Conservation (phyloP, 2,888 invertebrate genomes). For the Orthonychiurus folsomi region DNA sequence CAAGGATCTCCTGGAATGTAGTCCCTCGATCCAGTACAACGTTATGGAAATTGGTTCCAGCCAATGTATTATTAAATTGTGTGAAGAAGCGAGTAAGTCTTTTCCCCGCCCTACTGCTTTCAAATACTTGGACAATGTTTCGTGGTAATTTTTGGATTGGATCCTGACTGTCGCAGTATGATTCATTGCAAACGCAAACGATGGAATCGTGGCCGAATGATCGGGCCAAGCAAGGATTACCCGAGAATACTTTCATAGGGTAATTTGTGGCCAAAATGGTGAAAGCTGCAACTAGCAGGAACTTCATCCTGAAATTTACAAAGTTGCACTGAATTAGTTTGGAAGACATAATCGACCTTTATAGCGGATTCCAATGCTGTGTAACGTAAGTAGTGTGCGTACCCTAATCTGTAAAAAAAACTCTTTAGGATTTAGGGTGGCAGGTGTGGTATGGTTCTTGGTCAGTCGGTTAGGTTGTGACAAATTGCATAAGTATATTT, state of each 20-base stretch:
- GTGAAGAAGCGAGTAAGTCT: slow-evolving; percentile 19
- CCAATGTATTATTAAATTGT: slow-evolving; percentile 21
- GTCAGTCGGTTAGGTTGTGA: too few species aligned
- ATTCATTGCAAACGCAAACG: slow-evolving; percentile 64
- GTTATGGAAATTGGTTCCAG: slow-evolving; percentile 9
- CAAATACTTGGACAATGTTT: slow-evolving; percentile 23
- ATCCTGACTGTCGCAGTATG: slow-evolving; percentile 60
- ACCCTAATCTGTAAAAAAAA: too few species aligned
- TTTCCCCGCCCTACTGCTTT: slow-evolving; percentile 26
- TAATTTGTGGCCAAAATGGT: background rate
- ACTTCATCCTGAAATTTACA: background rate
- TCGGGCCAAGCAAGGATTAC: slow-evolving; percentile 20
- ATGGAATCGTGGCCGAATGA: slow-evolving; percentile 31
- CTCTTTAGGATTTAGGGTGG: too few species aligned
- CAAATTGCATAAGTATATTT: too few species aligned
- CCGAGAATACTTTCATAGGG: background rate
- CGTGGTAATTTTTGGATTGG: slow-evolving; percentile 43
- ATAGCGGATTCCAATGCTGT: too few species aligned
- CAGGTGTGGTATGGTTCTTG: too few species aligned
- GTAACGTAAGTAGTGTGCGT: too few species aligned
- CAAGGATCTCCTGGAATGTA: slow-evolving; percentile 31
- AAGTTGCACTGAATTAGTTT: too few species aligned
- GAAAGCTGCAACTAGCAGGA: background rate
- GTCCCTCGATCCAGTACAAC: slow-evolving; percentile 17
- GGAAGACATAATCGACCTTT: too few species aligned